These are phyloP conservation scores for Protobothrops flavoviridis DNA, from an alignment of 2,113 vertebrate genomes.

Conservation along the genomic window DNA sequence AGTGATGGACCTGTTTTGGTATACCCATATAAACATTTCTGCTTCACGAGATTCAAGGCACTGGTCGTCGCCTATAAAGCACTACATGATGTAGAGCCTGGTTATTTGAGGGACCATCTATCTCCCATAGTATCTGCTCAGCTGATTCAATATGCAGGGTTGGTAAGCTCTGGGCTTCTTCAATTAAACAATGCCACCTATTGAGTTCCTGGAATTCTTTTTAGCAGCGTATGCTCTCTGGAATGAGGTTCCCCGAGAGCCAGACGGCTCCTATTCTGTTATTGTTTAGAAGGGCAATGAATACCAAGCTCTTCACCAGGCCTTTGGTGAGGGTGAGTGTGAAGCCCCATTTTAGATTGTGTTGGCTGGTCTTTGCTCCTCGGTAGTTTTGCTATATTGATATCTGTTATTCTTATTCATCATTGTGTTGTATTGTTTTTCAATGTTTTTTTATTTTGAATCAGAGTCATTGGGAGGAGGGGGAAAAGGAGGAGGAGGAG, in stretches of 20 bases:
- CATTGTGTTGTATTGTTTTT: not conserved
- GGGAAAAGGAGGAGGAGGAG: not conserved
- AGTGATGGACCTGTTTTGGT: not conserved
- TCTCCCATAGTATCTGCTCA: not conserved
- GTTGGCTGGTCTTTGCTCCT: not conserved
- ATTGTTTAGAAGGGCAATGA: not conserved
- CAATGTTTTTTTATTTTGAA: not conserved
- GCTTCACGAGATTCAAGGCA: not conserved
- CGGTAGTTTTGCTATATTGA: not conserved
- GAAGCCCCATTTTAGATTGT: not conserved
- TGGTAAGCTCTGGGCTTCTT: not conserved
- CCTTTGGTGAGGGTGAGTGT: not conserved
- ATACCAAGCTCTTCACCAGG: not conserved
- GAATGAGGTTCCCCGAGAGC: not conserved
- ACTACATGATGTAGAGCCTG: not conserved
- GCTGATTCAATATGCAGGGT: not conserved
- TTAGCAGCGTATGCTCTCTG: not conserved
- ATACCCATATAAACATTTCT: not conserved
- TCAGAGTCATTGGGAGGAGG: not conserved
- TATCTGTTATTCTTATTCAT: not conserved
- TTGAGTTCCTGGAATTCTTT: not conserved
- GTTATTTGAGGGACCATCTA: not conserved
- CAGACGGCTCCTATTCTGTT: not conserved
- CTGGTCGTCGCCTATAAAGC: not conserved
- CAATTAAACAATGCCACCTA: not conserved